A percentile compares a stretch with the other conserved stretches of the same genome.
phyloP scores from a whole-genome alignment of 1,140 invertebrate genomes.

The Centruroides sculpturatus region DNA sequence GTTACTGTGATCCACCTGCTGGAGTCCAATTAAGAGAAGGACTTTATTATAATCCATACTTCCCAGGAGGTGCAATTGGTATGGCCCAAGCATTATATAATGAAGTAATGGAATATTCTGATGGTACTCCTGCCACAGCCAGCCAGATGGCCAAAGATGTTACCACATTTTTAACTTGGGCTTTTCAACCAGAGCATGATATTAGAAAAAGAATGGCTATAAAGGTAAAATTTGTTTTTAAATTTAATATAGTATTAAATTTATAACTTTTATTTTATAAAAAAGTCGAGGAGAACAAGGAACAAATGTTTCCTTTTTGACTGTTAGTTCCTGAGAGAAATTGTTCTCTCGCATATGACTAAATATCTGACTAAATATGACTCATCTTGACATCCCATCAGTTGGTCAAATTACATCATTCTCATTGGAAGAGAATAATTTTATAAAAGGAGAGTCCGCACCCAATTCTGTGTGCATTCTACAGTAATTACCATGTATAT shows the following conservation, averaged over 20 bases:
- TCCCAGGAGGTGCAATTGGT: conserved; percentile 86
- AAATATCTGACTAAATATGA: too few species aligned
- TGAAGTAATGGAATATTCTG: conserved; percentile 48
- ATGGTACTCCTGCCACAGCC: conserved; percentile 71
- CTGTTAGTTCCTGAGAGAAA: too few species aligned
- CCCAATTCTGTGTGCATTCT: too few species aligned
- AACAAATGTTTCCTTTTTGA: too few species aligned
- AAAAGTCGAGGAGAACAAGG: too few species aligned
- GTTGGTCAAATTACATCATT: too few species aligned
- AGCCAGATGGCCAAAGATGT: conserved; percentile 97
- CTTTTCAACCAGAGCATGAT: conserved; percentile 81
- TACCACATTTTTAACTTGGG: conserved; percentile 83
- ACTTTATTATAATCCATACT: conserved; percentile 97
- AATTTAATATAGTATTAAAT: neutral
- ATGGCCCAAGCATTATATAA: conserved; percentile 85
- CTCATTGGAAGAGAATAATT: too few species aligned
- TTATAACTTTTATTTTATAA: too few species aligned
- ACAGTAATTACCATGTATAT: too few species aligned
- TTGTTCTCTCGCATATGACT: too few species aligned
- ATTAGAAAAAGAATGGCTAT: conserved; percentile 68
- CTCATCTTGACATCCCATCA: too few species aligned
- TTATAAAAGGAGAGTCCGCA: too few species aligned
- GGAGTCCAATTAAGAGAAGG: conserved; percentile 73
- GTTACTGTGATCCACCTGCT: conserved; percentile 89
- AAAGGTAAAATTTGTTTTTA: conserved; percentile 44